Base-by-base conservation (phyloP, 2,797 vertebrate genomes). In the Capromys pilorides region DNA sequence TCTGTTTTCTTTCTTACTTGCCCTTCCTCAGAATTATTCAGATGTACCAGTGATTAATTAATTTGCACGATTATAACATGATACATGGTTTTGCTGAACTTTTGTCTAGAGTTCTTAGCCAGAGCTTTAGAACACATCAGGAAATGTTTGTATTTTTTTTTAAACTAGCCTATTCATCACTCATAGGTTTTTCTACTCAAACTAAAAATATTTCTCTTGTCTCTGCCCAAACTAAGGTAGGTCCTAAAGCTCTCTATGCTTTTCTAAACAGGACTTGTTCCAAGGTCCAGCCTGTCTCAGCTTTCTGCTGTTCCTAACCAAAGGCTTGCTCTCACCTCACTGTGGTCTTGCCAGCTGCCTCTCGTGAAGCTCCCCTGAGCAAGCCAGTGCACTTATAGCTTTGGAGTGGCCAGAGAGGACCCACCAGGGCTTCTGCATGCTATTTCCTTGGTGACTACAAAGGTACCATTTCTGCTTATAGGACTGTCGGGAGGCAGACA, bases 141-240 rank as follows among this genome's bases (percentile, higher is more conserved):
- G 57, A 95, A 88, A 82, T 83, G 8, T 92, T 93, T 91, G 7
- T 41, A 19, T 95, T 41, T 88, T 86, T 4, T 83, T 83, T 87
- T 28, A 86, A 95, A 90, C 36, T 64, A 36, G 18, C 41, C 82
- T 51, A 31, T 81, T 92, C 31, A 61, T 89, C 67, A 64, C n/a
- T 36, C 69, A 71, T 78, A 94, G 78, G 24, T 84, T 96, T 96
- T 87, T 67, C 62, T 93, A 31, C 73, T 77, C 31, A 95, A 85
- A 88, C 88, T 83, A 67, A 94, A 96, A 91, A 88, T 78, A 86
- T 64, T 95, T 93, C n/a, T 41, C 69, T 87, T 90, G 92, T 83
- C 51, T 92, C 69, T 95, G 45, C 31, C 79, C 61, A 92, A 83
- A 95, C 67, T 67, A 90, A 90, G 62, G 39, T 28, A 82, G 49